Base-by-base conservation (phyloP, 2,888 invertebrate species). In the Leucania comma region DNA sequence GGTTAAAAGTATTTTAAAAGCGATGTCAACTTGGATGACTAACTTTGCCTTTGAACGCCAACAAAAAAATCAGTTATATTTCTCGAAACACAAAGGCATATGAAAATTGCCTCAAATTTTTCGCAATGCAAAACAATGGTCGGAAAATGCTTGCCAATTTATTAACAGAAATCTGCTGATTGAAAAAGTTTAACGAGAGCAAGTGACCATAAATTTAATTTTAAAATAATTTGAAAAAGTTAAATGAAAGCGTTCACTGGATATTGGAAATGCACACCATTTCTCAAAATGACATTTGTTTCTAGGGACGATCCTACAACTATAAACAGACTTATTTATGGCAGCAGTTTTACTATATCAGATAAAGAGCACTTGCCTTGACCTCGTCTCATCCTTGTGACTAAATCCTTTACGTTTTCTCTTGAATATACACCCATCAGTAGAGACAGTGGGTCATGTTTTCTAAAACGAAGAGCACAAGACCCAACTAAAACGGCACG, bases 101-200 rank as follows among this genome's bases (percentile, higher is more conserved):
- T 51, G 67, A 68, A 81, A 77, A 77, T 72, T 62, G 78, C 78
- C 67, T 76, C 63, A n/a, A 38, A 81, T 56, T 64, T 77, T 81
- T 59, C 72, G 67, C 58, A 53, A 24, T 42, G 9, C 14, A 65
- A 61, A 76, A 77, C 78, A 81, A 81, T 76, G 53, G 50, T 64
- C 46, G 32, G 66, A 58, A 63, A 75, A 67, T 76, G 67, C 35
- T 75, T 60, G 60, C 46, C 72, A 76, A 72, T 76, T 57, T 71
- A 76, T 64, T 76, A 51, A 24, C 51, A 50, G n/a, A 54, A 71
- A 60, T 57, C 53, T 58, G 5, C 29, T 61, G 54, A 64, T 72
- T 65, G 58, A 67, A 74, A 72, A 71, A 65, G 26, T 69, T 79
- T 42, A n/a, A 57, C 32, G 32, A 50, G 57, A 46, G 59, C 54